A percentile compares a stretch with the other conserved stretches of the same genome.
Conservation (phyloP, 1,140 invertebrate species). For the Dufourea novaeangliae region DNA sequence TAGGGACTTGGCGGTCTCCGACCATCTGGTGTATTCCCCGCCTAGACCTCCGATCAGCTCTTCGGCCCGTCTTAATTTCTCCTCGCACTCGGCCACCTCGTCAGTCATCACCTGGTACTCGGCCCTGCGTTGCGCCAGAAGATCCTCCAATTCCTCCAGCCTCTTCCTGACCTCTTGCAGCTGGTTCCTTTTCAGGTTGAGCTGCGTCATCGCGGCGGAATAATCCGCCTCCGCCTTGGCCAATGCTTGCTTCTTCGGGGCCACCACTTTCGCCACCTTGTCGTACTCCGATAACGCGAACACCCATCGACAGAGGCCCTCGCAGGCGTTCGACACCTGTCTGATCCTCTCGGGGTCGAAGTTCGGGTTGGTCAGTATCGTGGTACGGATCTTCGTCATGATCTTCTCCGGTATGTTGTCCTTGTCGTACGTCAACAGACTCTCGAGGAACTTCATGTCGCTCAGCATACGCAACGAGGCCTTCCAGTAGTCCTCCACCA, state of each 20-base stretch:
- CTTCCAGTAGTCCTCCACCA: constrained; percentile 95
- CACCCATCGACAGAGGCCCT: constrained; percentile 95
- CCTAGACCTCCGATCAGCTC: constrained; percentile 94
- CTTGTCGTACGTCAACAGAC: constrained; percentile 93
- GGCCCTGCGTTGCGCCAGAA: constrained; percentile 83
- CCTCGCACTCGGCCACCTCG: constrained; percentile 93
- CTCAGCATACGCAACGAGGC: constrained; percentile 94
- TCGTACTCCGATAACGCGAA: constrained; percentile 96
- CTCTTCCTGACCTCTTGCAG: constrained; percentile 86
- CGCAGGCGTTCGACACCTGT: constrained; percentile 88
- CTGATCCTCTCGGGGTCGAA: constrained; percentile 96
- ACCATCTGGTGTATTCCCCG: constrained; percentile 92
- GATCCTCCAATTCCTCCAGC: constrained; percentile 84
- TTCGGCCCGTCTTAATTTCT: constrained; percentile 94
- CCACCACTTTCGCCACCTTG: constrained; percentile 94
- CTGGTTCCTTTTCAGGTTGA: constrained; percentile 89
- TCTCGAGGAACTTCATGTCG: constrained; percentile 94
- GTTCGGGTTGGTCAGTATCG: constrained; percentile 90
- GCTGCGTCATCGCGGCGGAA: constrained; percentile 85
- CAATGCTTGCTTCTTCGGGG: constrained; percentile 91
- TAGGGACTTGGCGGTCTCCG: constrained; percentile 87
- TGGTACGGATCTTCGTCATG: constrained; percentile 91
- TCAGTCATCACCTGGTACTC: constrained; percentile 86
- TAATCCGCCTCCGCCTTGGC: constrained; percentile 89
- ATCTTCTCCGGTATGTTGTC: constrained; percentile 92